Conservation (phyloP, 2,797 vertebrate species). For the Sebastolobus altivelis region DNA sequence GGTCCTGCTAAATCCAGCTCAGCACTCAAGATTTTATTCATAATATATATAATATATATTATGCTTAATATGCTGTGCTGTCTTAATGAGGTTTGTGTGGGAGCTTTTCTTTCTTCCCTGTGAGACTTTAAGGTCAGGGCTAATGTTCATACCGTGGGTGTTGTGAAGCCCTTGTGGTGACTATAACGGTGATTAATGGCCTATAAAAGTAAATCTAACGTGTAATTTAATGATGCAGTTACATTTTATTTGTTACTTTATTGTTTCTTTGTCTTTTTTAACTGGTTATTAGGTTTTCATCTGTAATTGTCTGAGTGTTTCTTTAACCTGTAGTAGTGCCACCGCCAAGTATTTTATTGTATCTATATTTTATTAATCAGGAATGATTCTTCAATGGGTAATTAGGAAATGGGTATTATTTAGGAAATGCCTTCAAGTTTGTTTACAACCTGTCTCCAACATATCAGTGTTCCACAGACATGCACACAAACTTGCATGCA, state of each 20-base stretch:
- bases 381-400: neutral
- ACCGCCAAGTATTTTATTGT: neutral
- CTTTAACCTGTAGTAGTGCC: neutral
- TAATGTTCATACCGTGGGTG: conserved; percentile 27
- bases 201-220: conserved; percentile 29
- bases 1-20: conserved; percentile 2
- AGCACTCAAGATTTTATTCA: neutral
- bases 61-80: conserved; percentile 11
- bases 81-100: conserved; percentile 50
- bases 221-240: conserved; percentile 24
- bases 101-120: conserved; percentile 22
- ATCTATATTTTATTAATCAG: neutral
- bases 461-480: conserved; percentile 26
- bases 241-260: neutral
- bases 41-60: neutral
- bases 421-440: neutral
- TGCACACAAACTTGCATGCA: conserved; percentile 10
- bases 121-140: conserved; percentile 35
- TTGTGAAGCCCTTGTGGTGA: conserved; percentile 26
- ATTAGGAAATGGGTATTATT: neutral
- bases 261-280: neutral
- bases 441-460: conserved; percentile 1
- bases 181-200: conserved; percentile 34
- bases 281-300: neutral
- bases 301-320: neutral